Evolutionary conservation across 2,797 vertebrate genomes (phyloP), one percentile per base, ranked within the genome.

Genomic region (Amphiprion clarkii): DNA sequence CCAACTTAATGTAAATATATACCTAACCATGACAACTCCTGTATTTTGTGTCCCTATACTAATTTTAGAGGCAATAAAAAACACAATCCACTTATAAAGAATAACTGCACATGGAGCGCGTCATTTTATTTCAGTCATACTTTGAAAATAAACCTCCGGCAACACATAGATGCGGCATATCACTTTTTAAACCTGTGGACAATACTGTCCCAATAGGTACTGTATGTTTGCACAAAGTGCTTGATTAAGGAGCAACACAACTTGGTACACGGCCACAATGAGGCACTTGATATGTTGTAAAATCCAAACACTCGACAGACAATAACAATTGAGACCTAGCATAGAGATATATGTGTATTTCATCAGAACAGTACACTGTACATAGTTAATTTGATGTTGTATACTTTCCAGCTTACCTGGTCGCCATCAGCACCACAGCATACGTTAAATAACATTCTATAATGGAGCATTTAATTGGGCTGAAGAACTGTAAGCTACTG

Each of bases 81-180:
- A 83, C 13, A 83, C 29, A 27, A 88, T 12, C 25, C 60, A 71
- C 76, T 49, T 33, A 69, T 74, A 83, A 85, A 57, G 46, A 81
- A 78, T 65, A 81, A 60, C 27, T 87, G 71, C 85, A 91, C 83
- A 89, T 87, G 76, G 74, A 92, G 82, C 87, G 83, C 84, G 75
- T 90, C 2, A 88, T 90, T 95, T 95, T 95, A 95, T 95, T 96
- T 92, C 88, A 93, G 81, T 91, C 88, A 90, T 87, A 87, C 70
- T 89, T 94, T 89, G 68, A 92, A 93, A 93, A 91, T 81, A 84
- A 85, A 89, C 82, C 76, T 89, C 85, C 85, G 92, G 87, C 86
- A 93, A 91, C 79, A 89, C 68, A 86, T 56, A 66, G 55, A 84
- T 85, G 83, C 67, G 79, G 74, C 85, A 88, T 85, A 89, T 87